Percentiles rank a stretch among this genome's conserved stretches.
phyloP scores from a whole-genome alignment of 2,113 vertebrate species.

The Spheniscus mendiculus region DNA sequence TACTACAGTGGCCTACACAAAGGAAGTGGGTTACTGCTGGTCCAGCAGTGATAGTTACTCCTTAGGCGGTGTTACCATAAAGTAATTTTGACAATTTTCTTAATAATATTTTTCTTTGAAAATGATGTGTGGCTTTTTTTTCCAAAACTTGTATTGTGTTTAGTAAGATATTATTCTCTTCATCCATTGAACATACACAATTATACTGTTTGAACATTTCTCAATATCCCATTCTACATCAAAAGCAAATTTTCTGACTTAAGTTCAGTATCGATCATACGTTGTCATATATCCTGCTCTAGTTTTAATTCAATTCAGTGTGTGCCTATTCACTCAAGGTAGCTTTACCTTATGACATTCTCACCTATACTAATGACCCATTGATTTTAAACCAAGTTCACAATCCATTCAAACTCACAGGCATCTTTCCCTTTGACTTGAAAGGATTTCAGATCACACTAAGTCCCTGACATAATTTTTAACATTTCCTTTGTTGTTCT shows the following conservation, averaged over 20 bases:
- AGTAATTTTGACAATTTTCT: slow-evolving; percentile 13
- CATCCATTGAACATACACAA: neutral
- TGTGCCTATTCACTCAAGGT: neutral
- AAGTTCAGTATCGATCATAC: neutral
- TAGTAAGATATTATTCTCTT: neutral
- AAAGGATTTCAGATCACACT: neutral
- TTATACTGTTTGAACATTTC: neutral
- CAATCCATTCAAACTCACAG: neutral
- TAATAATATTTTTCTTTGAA: slow-evolving; percentile 2
- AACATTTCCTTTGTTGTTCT: neutral
- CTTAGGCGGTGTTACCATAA: neutral
- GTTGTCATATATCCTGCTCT: neutral
- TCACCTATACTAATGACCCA: neutral
- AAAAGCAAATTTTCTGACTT: neutral
- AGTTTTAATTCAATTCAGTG: neutral
- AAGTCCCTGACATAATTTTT: neutral
- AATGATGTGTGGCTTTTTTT: neutral
- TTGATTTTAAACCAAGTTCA: neutral
- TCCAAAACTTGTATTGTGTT: neutral
- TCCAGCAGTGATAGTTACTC: neutral
- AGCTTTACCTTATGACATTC: neutral
- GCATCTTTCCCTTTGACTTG: neutral
- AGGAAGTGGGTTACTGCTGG: neutral
- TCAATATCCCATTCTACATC: neutral
- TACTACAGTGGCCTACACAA: neutral